Percentiles rank a stretch among this genome's conserved stretches.
These are phyloP conservation scores for Eristalis arbustorum DNA, from an alignment of 2,888 invertebrate species.

Conservation along the genomic window DNA sequence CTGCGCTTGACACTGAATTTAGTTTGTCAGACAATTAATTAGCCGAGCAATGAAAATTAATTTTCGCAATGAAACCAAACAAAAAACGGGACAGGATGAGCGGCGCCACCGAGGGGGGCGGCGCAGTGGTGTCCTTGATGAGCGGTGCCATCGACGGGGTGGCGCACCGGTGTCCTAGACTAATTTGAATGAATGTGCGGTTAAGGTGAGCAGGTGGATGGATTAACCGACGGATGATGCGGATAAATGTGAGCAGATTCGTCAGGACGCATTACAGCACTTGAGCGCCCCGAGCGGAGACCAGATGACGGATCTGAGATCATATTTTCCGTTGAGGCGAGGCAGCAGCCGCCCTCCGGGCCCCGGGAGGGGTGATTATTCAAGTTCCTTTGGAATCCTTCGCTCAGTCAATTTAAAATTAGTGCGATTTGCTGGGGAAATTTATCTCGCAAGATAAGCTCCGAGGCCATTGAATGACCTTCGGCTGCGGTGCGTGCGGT, in stretches of 20 bases:
- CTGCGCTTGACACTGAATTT: slow-evolving; percentile 18
- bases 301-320: neutral
- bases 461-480: too few species aligned
- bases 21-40: slow-evolving; percentile 37
- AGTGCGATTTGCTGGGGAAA: neutral
- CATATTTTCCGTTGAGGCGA: neutral
- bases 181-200: neutral
- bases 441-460: too few species aligned
- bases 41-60: slow-evolving; percentile 28
- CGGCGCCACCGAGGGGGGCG: too few species aligned
- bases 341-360: neutral
- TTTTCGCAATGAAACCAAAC: neutral
- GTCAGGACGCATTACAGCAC: neutral
- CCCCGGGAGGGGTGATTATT: neutral
- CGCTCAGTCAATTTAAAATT: neutral
- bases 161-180: neutral
- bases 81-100: neutral
- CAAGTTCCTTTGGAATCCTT: neutral
- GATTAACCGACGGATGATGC: neutral
- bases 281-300: neutral
- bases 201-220: neutral
- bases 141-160: too few species aligned
- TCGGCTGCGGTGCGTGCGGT: too few species aligned
- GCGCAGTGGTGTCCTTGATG: neutral
- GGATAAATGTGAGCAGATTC: neutral